phyloP scores from a whole-genome alignment of 2,888 invertebrate genomes.

The Cancer borealis region DNA sequence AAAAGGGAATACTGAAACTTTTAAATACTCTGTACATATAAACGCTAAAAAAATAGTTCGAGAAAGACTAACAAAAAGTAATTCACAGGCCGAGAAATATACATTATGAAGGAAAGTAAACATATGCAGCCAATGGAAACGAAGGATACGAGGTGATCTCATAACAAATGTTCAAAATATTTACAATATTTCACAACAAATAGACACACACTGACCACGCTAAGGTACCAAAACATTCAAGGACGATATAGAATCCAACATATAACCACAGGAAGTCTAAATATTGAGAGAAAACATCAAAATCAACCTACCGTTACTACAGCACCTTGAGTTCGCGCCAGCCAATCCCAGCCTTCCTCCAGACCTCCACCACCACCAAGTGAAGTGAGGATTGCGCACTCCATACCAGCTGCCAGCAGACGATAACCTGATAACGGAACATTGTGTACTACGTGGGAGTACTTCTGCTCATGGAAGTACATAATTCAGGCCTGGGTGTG shows the following conservation, averaged over 20 bases:
- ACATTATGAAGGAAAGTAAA: too few species aligned
- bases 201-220: neutral
- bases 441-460: neutral
- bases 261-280: neutral
- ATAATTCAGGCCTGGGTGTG: neutral
- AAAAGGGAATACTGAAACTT: too few species aligned
- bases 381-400: slow-evolving; percentile 6
- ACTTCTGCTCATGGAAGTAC: neutral
- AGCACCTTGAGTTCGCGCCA: neutral
- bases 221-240: neutral
- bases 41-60: too few species aligned
- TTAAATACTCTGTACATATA: too few species aligned
- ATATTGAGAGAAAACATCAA: neutral
- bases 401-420: neutral
- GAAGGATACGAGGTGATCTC: too few species aligned
- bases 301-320: neutral
- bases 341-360: neutral
- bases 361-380: neutral
- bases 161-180: too few species aligned
- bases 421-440: neutral
- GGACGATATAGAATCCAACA: neutral
- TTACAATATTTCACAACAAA: too few species aligned
- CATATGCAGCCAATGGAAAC: too few species aligned
- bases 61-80: too few species aligned
- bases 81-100: too few species aligned